Evolutionary conservation across 2,113 vertebrate genomes (phyloP), one percentile per base, ranked within the genome.

Genomic region (Panthera tigris): DNA sequence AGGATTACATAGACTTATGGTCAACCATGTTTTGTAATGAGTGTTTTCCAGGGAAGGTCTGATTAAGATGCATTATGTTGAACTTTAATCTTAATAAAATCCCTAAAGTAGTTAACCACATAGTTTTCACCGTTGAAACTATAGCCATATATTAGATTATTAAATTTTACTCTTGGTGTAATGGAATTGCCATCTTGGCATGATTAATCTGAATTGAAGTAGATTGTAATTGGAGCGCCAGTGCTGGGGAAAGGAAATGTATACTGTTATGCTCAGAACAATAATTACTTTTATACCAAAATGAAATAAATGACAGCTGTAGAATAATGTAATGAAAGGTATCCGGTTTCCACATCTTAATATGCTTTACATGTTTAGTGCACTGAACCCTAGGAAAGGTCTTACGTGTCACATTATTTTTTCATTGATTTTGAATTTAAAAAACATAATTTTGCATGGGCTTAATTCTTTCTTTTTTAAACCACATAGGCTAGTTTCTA

Each of bases 211-310:
- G 88, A 98, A 91, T 12, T 94, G 61, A 95, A 98, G 83, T 90
- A 9, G 85, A 90, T 89, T 97, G 73, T 97, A 98, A 98, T 79
- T 96, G 66, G 31, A 98, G 48, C 25, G 21, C 23, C 97, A 89
- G 90, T 96, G 65, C 0, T 41, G 23, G 79, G 1, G 9, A 91
- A 94, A 79, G 88, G 71, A 98, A 61, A 84, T 92, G 31, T 55
- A n/a, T 57, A 95, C 39, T 85, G 83, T 96, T 94, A 61, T 39
- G 57, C 66, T 97, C 74, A 97, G 98, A 96, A 98, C 63, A 91
- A 97, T 97, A 97, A 89, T 94, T 95, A 95, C 95, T 92, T 97
- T 97, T 97, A 97, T 96, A 95, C 83, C 52, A 52, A 97, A 97
- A 97, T 93, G 36, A 97, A 96, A 98, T 86, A 92, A 97, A 57